Base-by-base conservation (phyloP, 2,113 vertebrate genomes). In the Solea senegalensis region DNA sequence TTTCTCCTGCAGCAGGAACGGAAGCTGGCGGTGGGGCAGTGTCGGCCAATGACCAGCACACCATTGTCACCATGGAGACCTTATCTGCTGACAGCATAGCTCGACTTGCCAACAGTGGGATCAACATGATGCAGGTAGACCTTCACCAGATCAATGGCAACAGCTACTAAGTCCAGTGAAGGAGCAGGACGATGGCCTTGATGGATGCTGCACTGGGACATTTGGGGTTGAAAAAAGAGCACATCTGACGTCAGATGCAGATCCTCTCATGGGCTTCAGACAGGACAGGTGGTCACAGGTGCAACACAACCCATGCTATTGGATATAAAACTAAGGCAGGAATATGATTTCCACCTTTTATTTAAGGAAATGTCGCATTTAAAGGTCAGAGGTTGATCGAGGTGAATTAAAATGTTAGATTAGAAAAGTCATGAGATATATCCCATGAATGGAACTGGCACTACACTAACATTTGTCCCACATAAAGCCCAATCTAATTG, bases 51-150 rank as follows among this genome's bases (percentile, higher is more conserved):
- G 89, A 93, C 16, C 88, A 84, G 81, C 93, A 92, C 11, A 90
- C 96, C 65, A 95, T 98, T 51, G 95, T 97, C 57, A 87, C 93
- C 85, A 97, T 98, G 97, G 97, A 98, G 81, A 96, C 96, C 62
- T 94, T 98, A 76, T 96, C 96, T 43, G 92, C 95, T 0, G 96
- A 98, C 83, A 95, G 95, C 89, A 95, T 98, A 74, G 96, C 96
- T 3, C 95, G 95, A 72, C 87, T 98, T 79, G 92, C 96, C 78
- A 93, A 91, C 92, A 95, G 95, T 1, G 95, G 96, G 78, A 96
- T 98, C 90, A 98, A 95, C 57, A 97, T 98, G 85, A 95, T 98
- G 96, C 97, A 97, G 75, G 96, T 98, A 89, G 97, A 97, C 85
- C 93, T 97, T 58, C 95, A 97, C 79, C 95, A 95, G 79, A 95